phyloP scores from a whole-genome alignment of 2,113 vertebrate genomes.

The Plecotus auritus region DNA sequence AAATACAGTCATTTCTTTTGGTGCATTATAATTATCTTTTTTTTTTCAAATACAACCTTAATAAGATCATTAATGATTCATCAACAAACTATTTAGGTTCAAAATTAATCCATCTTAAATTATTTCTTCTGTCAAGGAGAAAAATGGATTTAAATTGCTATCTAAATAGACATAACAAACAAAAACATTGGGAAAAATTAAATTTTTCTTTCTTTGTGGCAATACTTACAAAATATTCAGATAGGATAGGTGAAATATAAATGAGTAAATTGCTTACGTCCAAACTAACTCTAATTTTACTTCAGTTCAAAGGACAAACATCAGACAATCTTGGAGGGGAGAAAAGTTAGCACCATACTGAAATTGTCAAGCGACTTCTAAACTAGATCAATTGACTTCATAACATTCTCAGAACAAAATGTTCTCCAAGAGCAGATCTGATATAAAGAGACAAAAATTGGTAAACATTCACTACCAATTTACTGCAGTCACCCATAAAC shows the following conservation, averaged over 20 bases:
- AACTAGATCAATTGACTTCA: slow-evolving; percentile 82
- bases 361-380: slow-evolving; percentile 74
- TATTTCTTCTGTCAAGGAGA: slow-evolving; percentile 45
- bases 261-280: slow-evolving; percentile 66
- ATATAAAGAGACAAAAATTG: slow-evolving; percentile 84
- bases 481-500: slow-evolving; percentile 86
- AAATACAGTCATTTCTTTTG: neutral
- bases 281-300: slow-evolving; percentile 51
- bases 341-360: slow-evolving; percentile 60
- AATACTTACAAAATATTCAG: slow-evolving; percentile 64
- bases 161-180: slow-evolving; percentile 65
- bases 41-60: slow-evolving; percentile 28
- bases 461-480: slow-evolving; percentile 86
- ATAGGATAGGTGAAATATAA: slow-evolving; percentile 68
- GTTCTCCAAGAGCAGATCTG: slow-evolving; percentile 80
- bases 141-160: slow-evolving; percentile 63
- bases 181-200: slow-evolving; percentile 49
- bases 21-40: neutral
- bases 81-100: slow-evolving; percentile 53
- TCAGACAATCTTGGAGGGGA: neutral
- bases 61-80: slow-evolving; percentile 46
- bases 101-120: slow-evolving; percentile 65
- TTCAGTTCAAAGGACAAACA: slow-evolving; percentile 38
- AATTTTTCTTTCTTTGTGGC: slow-evolving; percentile 54
- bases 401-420: slow-evolving; percentile 83